Base-by-base conservation (phyloP, 2,797 vertebrate genomes). In the Poecilia picta region DNA sequence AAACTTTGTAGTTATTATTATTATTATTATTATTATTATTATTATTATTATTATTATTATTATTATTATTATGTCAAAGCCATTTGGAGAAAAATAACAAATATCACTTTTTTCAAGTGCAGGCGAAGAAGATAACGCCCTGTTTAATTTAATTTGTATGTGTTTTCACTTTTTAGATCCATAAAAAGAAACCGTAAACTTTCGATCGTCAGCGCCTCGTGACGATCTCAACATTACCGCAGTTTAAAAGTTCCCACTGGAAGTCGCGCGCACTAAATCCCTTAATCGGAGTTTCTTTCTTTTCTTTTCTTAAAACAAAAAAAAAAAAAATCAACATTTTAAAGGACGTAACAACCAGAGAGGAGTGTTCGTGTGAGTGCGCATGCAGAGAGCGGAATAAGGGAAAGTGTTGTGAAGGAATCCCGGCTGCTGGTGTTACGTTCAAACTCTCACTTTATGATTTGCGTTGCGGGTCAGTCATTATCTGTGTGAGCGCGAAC, bases 391-490 rank as follows among this genome's bases (percentile, higher is more conserved):
- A 77, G 43, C 45, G 46, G 41, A 20, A 33, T 5, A 15, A 59
- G 43, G 41, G 8, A 2, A 66, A 18, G 64, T 72, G 83, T 90
- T 81, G 41, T 49, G 75, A 74, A 66, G 73, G 77, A 12, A 64
- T 73, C 39, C 68, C 66, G 36, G 43, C 33, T 23, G 46, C 53
- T 0, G 1, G 53, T 57, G 64, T 46, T 83, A 75, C 0, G 4
- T 73, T 72, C 81, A 72, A 62, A 10, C 64, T 46, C 70, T 81
- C 76, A 74, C 80, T 85, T 85, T 53, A 62, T 88, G 73, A 25
- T 55, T 76, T 72, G 73, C 70, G 81, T 84, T 85, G 62, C 76
- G 23, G 18, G 4, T 87, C 78, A 46, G 18, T 51, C 28, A 53
- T 51, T 25, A 47, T 72, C n/a, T 59, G 53, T 31, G 49, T 20